phyloP scores from a whole-genome alignment of 2,113 vertebrate genomes.

The Bufo gargarizans region DNA sequence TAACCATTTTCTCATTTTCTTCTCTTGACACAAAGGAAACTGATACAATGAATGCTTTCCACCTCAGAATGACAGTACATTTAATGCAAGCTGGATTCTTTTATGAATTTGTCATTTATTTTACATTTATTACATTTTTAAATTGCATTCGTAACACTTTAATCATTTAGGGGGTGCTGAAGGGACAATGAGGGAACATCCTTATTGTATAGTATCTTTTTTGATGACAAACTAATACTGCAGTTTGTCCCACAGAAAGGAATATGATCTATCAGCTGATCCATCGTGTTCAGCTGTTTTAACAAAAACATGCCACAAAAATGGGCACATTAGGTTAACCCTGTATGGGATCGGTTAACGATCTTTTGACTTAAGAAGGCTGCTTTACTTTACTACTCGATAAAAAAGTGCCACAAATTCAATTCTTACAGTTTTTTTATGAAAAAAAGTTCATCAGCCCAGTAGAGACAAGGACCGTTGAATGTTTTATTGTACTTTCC shows the following conservation, averaged over 20 bases:
- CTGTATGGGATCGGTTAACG: too few relatives aligned
- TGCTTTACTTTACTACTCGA: too few relatives aligned
- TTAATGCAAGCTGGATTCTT: neutral
- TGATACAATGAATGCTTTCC: neutral
- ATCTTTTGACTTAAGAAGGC: too few relatives aligned
- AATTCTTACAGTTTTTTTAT: too few relatives aligned
- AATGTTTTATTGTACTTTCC: too few relatives aligned
- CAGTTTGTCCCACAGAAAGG: neutral
- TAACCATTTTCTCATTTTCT: constrained; percentile 42
- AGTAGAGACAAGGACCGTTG: too few relatives aligned
- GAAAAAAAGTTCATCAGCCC: too few relatives aligned
- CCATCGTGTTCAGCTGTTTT: too few relatives aligned
- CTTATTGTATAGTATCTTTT: neutral
- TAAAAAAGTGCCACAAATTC: too few relatives aligned
- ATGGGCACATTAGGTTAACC: too few relatives aligned
- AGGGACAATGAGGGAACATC: neutral
- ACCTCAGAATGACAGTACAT: neutral
- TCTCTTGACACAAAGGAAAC: constrained; percentile 20
- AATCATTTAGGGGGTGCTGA: neutral
- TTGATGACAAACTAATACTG: neutral
- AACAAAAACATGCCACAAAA: too few relatives aligned
- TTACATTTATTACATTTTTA: neutral
- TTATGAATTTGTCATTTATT: neutral
- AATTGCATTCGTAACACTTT: neutral
- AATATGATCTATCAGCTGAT: too few relatives aligned